A percentile compares a stretch with the other conserved stretches of the same genome.
phyloP scores from a whole-genome alignment of 2,888 invertebrate genomes.

The Mimas tiliae region DNA sequence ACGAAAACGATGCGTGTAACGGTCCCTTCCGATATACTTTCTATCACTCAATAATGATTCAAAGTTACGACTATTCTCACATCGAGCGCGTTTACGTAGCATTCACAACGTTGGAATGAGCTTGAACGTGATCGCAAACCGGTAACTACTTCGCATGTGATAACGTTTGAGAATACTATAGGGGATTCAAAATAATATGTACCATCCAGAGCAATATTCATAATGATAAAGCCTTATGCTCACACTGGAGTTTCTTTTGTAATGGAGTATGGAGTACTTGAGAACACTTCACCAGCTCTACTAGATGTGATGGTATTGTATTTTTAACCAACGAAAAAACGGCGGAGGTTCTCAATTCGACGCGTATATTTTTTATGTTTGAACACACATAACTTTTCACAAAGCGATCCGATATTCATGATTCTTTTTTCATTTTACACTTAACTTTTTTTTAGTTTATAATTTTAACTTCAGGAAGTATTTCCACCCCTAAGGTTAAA shows the following conservation, averaged over 20 bases:
- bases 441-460: too few relatives aligned
- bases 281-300: too few relatives aligned
- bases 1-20: background rate
- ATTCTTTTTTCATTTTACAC: too few relatives aligned
- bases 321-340: too few relatives aligned
- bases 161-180: constrained; percentile 70
- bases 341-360: too few relatives aligned
- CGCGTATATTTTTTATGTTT: too few relatives aligned
- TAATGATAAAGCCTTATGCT: background rate
- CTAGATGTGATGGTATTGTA: too few relatives aligned
- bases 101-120: constrained; percentile 65
- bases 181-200: constrained; percentile 2
- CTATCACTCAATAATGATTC: constrained; percentile 28
- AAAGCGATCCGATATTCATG: too few relatives aligned
- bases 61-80: constrained; percentile 25
- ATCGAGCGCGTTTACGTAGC: constrained; percentile 43
- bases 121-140: constrained; percentile 74
- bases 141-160: constrained; percentile 79
- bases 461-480: too few relatives aligned
- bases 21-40: constrained; percentile 29
- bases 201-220: background rate
- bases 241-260: background rate
- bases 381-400: too few relatives aligned
- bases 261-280: too few relatives aligned
- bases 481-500: too few relatives aligned